These are phyloP conservation scores for Abrostola triplasia DNA, from an alignment of 2,888 invertebrate species.

Conservation along the genomic window DNA sequence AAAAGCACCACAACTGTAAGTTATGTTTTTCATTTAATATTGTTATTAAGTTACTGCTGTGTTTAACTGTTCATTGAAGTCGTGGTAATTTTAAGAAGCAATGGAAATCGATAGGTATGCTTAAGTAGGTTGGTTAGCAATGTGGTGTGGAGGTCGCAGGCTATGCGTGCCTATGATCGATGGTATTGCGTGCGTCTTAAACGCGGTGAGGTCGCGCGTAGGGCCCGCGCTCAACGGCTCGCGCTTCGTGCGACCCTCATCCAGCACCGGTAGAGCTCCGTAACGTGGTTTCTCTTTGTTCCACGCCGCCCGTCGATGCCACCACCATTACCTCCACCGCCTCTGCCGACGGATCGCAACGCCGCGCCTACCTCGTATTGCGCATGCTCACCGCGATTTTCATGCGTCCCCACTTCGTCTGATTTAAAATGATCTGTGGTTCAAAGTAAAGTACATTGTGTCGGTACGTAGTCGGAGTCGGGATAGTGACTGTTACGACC, in stretches of 20 bases:
- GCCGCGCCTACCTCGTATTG: constrained; percentile 79
- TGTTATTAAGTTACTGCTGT: constrained; percentile 14
- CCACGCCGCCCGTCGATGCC: constrained; percentile 68
- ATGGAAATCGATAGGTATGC: constrained; percentile 71
- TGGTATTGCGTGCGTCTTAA: constrained; percentile 75
- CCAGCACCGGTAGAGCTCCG: constrained; percentile 65
- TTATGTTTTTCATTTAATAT: neutral
- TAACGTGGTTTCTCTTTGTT: constrained; percentile 77
- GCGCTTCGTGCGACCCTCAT: constrained; percentile 66
- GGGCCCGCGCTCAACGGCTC: constrained; percentile 56
- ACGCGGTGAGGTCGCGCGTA: constrained; percentile 69
- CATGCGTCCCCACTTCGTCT: constrained; percentile 78
- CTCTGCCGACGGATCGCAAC: constrained; percentile 64
- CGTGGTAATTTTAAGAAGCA: constrained; percentile 50
- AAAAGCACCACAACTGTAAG: neutral
- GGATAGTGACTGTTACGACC: constrained; percentile 64
- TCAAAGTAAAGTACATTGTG: constrained; percentile 70
- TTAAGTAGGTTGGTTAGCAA: constrained; percentile 71
- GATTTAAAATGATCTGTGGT: constrained; percentile 77
- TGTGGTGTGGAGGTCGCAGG: constrained; percentile 72
- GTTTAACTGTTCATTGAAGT: constrained; percentile 48
- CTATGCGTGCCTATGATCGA: constrained; percentile 81
- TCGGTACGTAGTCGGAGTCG: constrained; percentile 65
- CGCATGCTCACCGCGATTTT: constrained; percentile 80
- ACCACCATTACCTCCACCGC: constrained; percentile 71